A percentile compares a stretch with the other conserved stretches of the same genome.
These are phyloP conservation scores for Morelia viridis DNA, from an alignment of 2,797 vertebrate species.

Conservation along the genomic window DNA sequence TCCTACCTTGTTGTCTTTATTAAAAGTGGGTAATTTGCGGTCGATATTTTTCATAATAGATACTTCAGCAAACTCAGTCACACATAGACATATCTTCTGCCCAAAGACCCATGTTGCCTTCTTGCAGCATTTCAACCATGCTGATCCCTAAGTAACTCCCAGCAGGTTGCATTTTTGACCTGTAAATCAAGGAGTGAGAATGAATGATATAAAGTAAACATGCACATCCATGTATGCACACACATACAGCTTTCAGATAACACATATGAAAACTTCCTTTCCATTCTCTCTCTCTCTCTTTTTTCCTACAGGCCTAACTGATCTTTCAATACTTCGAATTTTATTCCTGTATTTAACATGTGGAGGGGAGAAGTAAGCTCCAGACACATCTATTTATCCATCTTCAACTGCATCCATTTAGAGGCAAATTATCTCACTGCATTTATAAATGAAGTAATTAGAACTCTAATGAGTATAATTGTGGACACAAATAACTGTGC, in stretches of 20 bases:
- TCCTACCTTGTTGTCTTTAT: not conserved
- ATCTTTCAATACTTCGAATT: not conserved
- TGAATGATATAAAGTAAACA: not conserved
- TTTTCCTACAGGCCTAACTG: not conserved
- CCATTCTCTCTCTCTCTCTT: no score
- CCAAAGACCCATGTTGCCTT: not conserved
- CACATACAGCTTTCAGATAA: not conserved
- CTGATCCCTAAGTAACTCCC: not conserved
- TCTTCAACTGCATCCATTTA: constrained; percentile 29
- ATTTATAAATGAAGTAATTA: constrained; percentile 23
- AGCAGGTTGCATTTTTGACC: not conserved
- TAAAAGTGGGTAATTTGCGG: not conserved
- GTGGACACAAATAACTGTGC: constrained; percentile 28
- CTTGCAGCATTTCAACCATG: not conserved
- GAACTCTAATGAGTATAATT: not conserved
- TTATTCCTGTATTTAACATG: not conserved
- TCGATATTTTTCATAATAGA: not conserved
- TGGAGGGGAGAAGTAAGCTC: not conserved
- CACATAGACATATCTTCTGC: not conserved
- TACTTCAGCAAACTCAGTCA: not conserved
- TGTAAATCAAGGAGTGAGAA: not conserved
- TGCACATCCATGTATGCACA: not conserved
- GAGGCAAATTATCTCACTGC: constrained; percentile 5
- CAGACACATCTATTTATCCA: constrained; percentile 25
- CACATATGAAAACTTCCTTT: not conserved